Evolutionary conservation across 2,888 invertebrate genomes (phyloP).

Genomic region (Agriotes lineatus): DNA sequence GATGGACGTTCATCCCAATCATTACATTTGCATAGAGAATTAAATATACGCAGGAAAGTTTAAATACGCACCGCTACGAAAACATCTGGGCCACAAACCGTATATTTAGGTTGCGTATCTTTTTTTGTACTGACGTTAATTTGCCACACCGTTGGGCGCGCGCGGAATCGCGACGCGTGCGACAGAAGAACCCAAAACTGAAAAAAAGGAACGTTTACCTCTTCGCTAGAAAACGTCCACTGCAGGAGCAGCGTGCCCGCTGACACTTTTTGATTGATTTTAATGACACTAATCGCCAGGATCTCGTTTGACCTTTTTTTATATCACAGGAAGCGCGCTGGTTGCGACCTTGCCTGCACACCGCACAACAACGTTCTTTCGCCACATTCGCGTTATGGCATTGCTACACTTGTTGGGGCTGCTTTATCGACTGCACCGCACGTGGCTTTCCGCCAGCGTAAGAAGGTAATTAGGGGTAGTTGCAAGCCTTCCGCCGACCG

Average conservation of each 20-base stretch:
- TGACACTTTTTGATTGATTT: conserved; percentile 7
- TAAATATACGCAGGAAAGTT: too few relatives aligned
- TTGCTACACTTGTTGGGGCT: conserved; percentile 15
- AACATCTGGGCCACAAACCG: too few relatives aligned
- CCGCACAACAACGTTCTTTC: conserved; percentile 9
- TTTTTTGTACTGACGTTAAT: too few relatives aligned
- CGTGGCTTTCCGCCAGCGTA: background rate
- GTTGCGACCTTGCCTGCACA: conserved; percentile 15
- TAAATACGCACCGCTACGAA: too few relatives aligned
- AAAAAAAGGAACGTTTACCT: background rate
- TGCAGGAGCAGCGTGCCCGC: background rate
- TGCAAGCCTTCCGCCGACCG: background rate
- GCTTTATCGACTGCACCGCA: background rate
- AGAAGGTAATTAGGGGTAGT: background rate
- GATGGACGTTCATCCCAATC: too few relatives aligned
- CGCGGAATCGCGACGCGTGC: too few relatives aligned
- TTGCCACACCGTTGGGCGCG: too few relatives aligned
- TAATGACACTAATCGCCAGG: conserved; percentile 22
- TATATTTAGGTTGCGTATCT: too few relatives aligned
- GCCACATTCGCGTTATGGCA: too few relatives aligned
- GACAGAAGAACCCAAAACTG: too few relatives aligned
- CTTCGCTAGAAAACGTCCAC: background rate
- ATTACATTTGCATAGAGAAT: too few relatives aligned
- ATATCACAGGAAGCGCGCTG: conserved; percentile 21
- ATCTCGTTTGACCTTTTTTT: conserved; percentile 22